phyloP scores from a whole-genome alignment of 2,797 vertebrate genomes.

The Notoglanidium macrostoma region DNA sequence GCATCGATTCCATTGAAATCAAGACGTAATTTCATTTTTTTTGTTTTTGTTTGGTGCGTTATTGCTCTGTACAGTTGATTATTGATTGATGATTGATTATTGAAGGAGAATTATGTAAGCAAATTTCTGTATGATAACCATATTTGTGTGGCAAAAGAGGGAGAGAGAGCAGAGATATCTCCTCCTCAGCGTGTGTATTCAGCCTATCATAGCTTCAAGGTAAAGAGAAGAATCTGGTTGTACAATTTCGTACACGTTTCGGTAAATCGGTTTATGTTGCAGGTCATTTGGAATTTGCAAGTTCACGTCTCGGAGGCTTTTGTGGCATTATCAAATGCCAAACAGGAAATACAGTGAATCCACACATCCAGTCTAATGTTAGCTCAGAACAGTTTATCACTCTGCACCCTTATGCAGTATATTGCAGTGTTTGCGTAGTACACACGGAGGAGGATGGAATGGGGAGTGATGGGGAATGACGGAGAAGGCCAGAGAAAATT shows the following conservation, averaged over 20 bases:
- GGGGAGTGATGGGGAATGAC: not conserved
- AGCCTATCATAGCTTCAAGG: too few relatives aligned
- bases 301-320: not conserved
- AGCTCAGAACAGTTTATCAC: constrained; percentile 6
- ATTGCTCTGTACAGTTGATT: not conserved
- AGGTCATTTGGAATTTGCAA: not conserved
- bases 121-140: not conserved
- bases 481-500: constrained; percentile 5
- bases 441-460: not conserved
- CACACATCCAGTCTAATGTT: constrained; percentile 2
- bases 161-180: not conserved
- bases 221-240: not conserved
- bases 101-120: not conserved
- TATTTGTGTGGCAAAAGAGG: not conserved
- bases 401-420: constrained; percentile 7
- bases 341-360: not conserved
- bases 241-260: not conserved
- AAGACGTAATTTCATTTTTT: not conserved
- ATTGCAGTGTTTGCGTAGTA: constrained; percentile 30
- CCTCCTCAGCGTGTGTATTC: not conserved
- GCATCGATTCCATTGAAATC: not conserved
- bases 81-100: too few relatives aligned
- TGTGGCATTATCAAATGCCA: constrained; percentile 5
- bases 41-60: not conserved
- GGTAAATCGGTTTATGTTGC: not conserved